A percentile compares a stretch with the other conserved stretches of the same genome.
Evolutionary conservation across 2,888 invertebrate genomes (phyloP).

Genomic region (Isotomurus palustris): DNA sequence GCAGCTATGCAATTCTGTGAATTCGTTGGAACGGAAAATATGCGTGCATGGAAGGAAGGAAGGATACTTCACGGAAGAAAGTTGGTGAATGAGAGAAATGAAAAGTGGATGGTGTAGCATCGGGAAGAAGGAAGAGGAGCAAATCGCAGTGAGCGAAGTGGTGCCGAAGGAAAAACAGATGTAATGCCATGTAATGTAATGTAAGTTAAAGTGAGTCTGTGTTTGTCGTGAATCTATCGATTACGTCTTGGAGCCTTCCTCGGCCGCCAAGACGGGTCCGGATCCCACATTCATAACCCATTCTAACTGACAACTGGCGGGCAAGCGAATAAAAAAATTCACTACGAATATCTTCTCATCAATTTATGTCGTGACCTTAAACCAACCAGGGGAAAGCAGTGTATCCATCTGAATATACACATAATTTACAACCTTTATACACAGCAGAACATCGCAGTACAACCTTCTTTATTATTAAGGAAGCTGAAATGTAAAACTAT

Average conservation of each 20-base stretch:
- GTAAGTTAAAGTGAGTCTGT: conserved; percentile 7
- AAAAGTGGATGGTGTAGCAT: neutral
- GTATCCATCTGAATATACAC: no score
- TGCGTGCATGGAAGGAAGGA: no score
- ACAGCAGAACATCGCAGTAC: no score
- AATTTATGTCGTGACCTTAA: conserved; percentile 6
- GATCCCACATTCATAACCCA: conserved; percentile 9
- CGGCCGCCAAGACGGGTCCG: conserved; percentile 28
- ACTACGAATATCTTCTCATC: conserved; percentile 10
- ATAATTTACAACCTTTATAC: no score
- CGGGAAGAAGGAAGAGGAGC: neutral
- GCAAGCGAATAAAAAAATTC: conserved; percentile 7
- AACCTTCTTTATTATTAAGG: no score
- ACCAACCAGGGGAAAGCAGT: no score
- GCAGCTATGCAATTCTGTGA: no score
- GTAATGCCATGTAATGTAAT: neutral
- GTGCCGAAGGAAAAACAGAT: neutral
- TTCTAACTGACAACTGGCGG: conserved; percentile 9
- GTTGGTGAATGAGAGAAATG: no score
- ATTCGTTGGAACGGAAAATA: no score
- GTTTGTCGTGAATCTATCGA: conserved; percentile 35
- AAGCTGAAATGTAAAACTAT: no score
- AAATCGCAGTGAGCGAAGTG: no score
- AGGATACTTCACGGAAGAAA: no score
- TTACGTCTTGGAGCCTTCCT: conserved; percentile 31